Evolutionary conservation across 1,140 invertebrate species (phyloP), one percentile per base, ranked within the genome.

Genomic region (Lamellibrachia luymesi): DNA sequence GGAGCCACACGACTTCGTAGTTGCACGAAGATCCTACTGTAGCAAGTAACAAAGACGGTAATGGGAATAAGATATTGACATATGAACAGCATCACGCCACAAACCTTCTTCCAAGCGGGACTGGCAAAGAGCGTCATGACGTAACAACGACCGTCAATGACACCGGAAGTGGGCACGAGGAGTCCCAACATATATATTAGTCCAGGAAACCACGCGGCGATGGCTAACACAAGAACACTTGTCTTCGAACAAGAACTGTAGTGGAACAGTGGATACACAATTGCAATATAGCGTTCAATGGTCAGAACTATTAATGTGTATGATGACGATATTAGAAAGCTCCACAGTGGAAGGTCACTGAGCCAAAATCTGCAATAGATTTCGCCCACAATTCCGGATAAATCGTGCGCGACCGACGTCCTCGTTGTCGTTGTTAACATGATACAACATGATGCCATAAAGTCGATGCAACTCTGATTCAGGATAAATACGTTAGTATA

Each of bases 221-320:
- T 80, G 52, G 93, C 92, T 5, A 51, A 51, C 22, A 50, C 25
- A 89, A 89, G 50, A 92, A 51, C 90, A n/a, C 27, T 51, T 4
- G 17, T 80, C 49, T 38, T 51, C 22, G 90, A 49, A 38, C 93
- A 92, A 10, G 27, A 56, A 4, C 80, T 92, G 80, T 93, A 92
- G 92, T 94, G 93, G 51, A 80, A 94, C 50, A 94, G 93, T 49
- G 93, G 92, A 93, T 94, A 92, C 22, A 94, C 93, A 38, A 94
- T 90, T 2, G 93, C 92, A n/a, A 94, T 27, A 56, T 93, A 94
- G 13, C 93, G 90, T 52, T 94, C 93, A 56, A 94, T 27, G n/a
- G 92, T 94, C 90, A 94, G 22, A 27, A 89, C 25, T 2, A 94
- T 27, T 51, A 94, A 51, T 4, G 50, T 91, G 80, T 93, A 93